phyloP scores from a whole-genome alignment of 1,140 invertebrate species.

The Chrysomallon squamiferum region DNA sequence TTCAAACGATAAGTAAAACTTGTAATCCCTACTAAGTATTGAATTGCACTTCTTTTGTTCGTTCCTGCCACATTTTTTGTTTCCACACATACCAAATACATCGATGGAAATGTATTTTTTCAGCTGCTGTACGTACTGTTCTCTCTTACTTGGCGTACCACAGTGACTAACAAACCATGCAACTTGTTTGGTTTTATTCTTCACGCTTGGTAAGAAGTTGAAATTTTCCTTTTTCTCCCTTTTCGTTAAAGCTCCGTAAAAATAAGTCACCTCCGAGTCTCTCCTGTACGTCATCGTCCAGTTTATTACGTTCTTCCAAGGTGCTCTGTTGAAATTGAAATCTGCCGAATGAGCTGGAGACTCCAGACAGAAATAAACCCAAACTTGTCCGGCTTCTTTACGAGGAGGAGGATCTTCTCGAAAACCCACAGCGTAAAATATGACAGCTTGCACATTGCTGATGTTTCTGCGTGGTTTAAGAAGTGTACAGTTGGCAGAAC shows the following conservation, averaged over 20 bases:
- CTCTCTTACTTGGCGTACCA: constrained; percentile 64
- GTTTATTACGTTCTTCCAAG: constrained; percentile 14
- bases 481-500: too few relatives aligned
- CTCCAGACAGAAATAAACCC: too few relatives aligned
- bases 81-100: constrained; percentile 71
- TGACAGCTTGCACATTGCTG: too few relatives aligned
- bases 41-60: constrained; percentile 12
- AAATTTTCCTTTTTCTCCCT: neutral
- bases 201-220: constrained; percentile 6
- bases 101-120: constrained; percentile 68
- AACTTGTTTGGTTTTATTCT: constrained; percentile 51
- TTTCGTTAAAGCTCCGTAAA: neutral
- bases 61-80: constrained; percentile 15
- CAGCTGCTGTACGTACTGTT: constrained; percentile 67
- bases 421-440: too few relatives aligned
- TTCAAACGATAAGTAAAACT: constrained; percentile 64
- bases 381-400: too few relatives aligned
- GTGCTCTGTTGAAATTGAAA: too few relatives aligned
- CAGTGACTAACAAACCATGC: constrained; percentile 74
- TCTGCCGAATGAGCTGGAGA: too few relatives aligned
- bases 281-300: constrained; percentile 3
- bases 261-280: neutral
- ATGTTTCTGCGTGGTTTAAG: too few relatives aligned
- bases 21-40: constrained; percentile 20
- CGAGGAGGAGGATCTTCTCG: too few relatives aligned